These are phyloP conservation scores for Myanophis thanlyinensis DNA, from an alignment of 2,113 vertebrate genomes.

Conservation along the genomic window DNA sequence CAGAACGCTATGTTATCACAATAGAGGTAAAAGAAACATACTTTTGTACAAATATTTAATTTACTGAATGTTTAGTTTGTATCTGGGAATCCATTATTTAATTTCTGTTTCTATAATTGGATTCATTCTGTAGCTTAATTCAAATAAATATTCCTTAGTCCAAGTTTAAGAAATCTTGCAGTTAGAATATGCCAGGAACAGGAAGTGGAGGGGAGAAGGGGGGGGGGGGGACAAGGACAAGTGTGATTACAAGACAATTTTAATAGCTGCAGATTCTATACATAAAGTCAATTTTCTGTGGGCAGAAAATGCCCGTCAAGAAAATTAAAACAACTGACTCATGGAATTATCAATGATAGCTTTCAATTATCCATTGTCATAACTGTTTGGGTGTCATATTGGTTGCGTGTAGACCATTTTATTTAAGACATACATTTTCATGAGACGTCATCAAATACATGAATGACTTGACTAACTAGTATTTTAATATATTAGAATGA, in stretches of 20 bases:
- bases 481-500: neutral
- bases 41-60: neutral
- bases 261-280: neutral
- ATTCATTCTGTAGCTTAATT: neutral
- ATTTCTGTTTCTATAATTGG: neutral
- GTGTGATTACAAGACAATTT: neutral
- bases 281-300: neutral
- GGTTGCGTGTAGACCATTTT: neutral
- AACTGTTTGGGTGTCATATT: neutral
- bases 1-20: constrained; percentile 97
- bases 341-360: neutral
- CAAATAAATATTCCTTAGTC: neutral
- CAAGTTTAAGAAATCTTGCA: neutral
- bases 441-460: neutral
- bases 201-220: no score
- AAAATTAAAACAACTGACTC: neutral
- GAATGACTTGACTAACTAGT: neutral
- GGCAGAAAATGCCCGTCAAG: neutral
- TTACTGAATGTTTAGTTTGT: neutral
- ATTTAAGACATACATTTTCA: neutral
- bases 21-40: constrained; percentile 84
- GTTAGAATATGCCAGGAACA: neutral
- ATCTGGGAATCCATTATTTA: neutral
- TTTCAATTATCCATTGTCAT: neutral
- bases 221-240: neutral